Base-by-base conservation (phyloP, 2,797 vertebrate species). In the Channa striata region DNA sequence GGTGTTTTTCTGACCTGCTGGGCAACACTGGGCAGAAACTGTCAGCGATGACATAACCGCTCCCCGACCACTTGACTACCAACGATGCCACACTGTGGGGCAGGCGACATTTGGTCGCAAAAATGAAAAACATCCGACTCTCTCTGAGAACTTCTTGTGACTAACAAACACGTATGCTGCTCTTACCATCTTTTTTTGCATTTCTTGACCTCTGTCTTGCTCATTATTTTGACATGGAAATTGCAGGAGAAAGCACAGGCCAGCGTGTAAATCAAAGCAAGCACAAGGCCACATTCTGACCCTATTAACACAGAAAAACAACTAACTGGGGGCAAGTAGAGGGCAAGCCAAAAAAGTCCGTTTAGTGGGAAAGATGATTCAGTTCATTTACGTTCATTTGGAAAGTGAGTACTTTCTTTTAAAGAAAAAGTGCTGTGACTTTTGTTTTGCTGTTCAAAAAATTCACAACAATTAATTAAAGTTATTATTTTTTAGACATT, bases 41-140 rank as follows among this genome's bases (percentile, higher is more conserved):
- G 51, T 69, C 82, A 57, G 62, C 59, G 23, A 70, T 70, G 78
- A 76, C 84, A 70, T 69, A 73, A 76, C 37, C 58, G 17, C 60
- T 60, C 68, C 58, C 46, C 51, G 66, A 74, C 72, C 71, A 82
- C 67, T 78, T 65, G 74, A 82, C 72, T 74, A 68, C 78, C 78
- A 79, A 63, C 23, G 46, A 81, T 62, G 70, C 54, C 23, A 25
- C 52, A n/a, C 84, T 69, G 78, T 25, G 40, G n/a, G 82, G 66
- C 49, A 54, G 48, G 6, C 14, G 30, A 20, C 21, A 49, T 52
- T 66, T 63, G 70, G 62, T 71, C 56, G 57, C 23, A 39, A 70
- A 52, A 83, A 71, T 33, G 50, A 53, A 74, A 46, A 75, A 21
- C 36, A 37, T 67, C 25, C 36, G 23, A 59, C 19, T 59, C 51